Evolutionary conservation across 2,113 vertebrate species (phyloP), one percentile per base, ranked within the genome.

Genomic region (Peromyscus californicus): DNA sequence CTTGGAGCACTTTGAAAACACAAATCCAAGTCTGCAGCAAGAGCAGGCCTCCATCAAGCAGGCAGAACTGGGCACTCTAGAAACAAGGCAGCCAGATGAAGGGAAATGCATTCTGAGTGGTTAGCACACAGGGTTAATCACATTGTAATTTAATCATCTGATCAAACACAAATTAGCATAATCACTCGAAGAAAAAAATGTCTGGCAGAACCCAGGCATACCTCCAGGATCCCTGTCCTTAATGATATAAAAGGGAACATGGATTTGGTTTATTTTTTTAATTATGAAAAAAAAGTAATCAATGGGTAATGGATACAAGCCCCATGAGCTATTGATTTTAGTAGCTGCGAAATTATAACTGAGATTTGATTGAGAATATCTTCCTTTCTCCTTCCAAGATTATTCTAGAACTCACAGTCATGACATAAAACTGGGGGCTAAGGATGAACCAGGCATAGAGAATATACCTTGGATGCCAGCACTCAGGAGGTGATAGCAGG

Each of bases 91-190:
- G 96, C 97, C 98, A 98, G 98, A 98, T 98, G 83, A 98, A 98
- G 98, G 98, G 98, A 92, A 99, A 99, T 98, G 97, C 98, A 99
- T 99, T 99, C 98, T 97, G 98, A 99, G 98, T 98, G 11, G 99
- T 99, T 99, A 99, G 99, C 98, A 97, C 98, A 98, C 98, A 97
- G 98, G 98, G 99, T 99, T 99, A 99, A 99, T 99, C 98, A 94
- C 99, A 99, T 99, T 99, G 99, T 99, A 99, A 99, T 99, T 99
- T 99, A 99, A 99, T 99, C 99, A 99, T 99, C 99, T 99, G 99
- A 99, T 99, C 99, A 99, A 99, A 99, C 98, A 99, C 98, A 98
- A 99, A 99, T 99, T 99, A 99, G 98, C 99, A 99, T 99, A 99
- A 99, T 99, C 98, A 99, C 99, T 99, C 98, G 98, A 99, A 98